Percentiles rank a stretch among this genome's conserved stretches.
Evolutionary conservation across 2,888 invertebrate species (phyloP).

Genomic region (Meandrusa payeni): DNA sequence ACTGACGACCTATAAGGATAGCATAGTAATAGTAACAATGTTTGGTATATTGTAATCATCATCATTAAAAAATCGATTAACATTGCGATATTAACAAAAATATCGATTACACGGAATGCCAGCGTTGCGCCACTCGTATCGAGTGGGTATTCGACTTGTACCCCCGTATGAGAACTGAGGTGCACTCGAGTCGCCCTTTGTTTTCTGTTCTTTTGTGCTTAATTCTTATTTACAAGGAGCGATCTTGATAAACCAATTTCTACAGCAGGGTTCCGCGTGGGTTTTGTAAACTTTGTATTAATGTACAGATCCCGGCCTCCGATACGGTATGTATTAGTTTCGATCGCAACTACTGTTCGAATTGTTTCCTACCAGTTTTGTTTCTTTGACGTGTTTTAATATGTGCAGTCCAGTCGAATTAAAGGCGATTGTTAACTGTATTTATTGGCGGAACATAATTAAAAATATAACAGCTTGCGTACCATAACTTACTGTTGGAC

Average conservation of each 20-base stretch:
- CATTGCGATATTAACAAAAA: conserved; percentile 41
- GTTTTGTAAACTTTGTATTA: conserved; percentile 36
- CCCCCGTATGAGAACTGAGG: conserved; percentile 33
- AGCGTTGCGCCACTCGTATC: conserved; percentile 39
- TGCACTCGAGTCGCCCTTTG: conserved; percentile 36
- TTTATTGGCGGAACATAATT: too few relatives aligned
- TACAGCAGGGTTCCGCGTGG: conserved; percentile 20
- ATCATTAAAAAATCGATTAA: conserved; percentile 15
- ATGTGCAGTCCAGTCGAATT: neutral
- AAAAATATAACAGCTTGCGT: too few relatives aligned
- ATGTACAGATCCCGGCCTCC: conserved; percentile 29
- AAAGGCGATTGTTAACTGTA: neutral
- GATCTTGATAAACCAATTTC: conserved; percentile 29
- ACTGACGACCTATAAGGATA: too few relatives aligned
- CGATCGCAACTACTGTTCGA: conserved; percentile 25
- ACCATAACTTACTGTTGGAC: too few relatives aligned
- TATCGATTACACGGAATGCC: conserved; percentile 60
- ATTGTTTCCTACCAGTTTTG: conserved; percentile 27
- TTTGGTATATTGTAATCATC: too few relatives aligned
- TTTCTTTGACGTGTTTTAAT: conserved; percentile 7
- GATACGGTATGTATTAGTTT: conserved; percentile 26
- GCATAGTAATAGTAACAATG: too few relatives aligned
- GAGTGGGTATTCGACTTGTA: conserved; percentile 33
- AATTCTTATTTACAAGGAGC: conserved; percentile 30
- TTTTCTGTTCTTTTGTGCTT: conserved; percentile 35